Percentiles rank a stretch among this genome's conserved stretches.
phyloP scores from a whole-genome alignment of 1,140 invertebrate species.

The Bombus polaris region DNA sequence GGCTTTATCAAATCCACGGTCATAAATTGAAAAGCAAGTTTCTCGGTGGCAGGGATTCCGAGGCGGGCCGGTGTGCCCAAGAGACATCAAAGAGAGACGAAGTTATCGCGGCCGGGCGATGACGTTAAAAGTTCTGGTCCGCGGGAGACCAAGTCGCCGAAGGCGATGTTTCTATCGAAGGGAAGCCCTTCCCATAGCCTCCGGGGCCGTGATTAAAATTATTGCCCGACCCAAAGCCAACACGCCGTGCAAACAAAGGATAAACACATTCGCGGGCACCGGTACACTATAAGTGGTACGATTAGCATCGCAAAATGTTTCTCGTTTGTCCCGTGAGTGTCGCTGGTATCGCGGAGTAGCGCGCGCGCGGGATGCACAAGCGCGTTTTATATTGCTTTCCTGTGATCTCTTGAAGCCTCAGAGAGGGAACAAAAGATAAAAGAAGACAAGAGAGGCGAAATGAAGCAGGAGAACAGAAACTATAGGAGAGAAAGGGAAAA shows the following conservation, averaged over 20 bases:
- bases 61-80: not conserved
- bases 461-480: conserved; percentile 29
- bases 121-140: conserved; percentile 28
- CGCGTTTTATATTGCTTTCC: conserved; percentile 66
- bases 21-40: conserved; percentile 4
- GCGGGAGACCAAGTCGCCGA: not conserved
- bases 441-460: conserved; percentile 10
- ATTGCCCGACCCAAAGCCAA: conserved; percentile 54
- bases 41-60: not conserved
- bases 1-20: not conserved
- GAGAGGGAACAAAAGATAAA: not conserved
- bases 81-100: conserved; percentile 35
- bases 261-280: conserved; percentile 58
- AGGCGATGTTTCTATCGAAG: not conserved
- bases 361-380: conserved; percentile 14
- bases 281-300: conserved; percentile 55
- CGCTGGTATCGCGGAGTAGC: conserved; percentile 10
- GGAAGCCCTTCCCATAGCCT: conserved; percentile 1
- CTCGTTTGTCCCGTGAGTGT: conserved; percentile 9
- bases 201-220: conserved; percentile 55
- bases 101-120: conserved; percentile 16
- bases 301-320: conserved; percentile 69
- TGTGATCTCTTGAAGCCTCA: conserved; percentile 53
- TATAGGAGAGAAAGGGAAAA: conserved; percentile 40
- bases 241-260: conserved; percentile 52